These are phyloP conservation scores for Bombus impatiens DNA, from an alignment of 1,140 invertebrate species.

Conservation along the genomic window DNA sequence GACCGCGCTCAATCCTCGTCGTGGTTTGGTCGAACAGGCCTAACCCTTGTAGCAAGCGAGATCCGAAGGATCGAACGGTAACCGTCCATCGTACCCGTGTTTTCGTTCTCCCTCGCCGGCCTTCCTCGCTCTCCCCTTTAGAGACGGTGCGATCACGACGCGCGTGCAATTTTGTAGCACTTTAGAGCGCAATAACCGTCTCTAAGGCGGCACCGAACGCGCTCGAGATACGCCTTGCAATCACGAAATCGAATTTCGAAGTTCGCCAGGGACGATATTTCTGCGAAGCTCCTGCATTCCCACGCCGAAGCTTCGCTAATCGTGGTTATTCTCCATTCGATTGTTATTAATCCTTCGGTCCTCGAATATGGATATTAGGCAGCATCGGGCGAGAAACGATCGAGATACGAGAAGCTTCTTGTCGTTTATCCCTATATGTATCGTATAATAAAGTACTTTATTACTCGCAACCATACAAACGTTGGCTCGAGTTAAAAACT, in stretches of 20 bases:
- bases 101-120: not conserved
- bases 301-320: not conserved
- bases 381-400: too few relatives aligned
- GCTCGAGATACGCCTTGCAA: slow-evolving; percentile 27
- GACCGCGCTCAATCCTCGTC: slow-evolving; percentile 3
- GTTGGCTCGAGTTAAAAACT: too few relatives aligned
- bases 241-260: slow-evolving; percentile 21
- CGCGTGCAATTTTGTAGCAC: slow-evolving; percentile 40
- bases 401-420: too few relatives aligned
- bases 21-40: not conserved
- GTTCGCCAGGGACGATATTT: not conserved
- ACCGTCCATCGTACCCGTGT: slow-evolving; percentile 10
- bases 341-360: not conserved
- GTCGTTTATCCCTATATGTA: too few relatives aligned
- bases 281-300: not conserved
- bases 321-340: not conserved
- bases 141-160: slow-evolving; percentile 17
- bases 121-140: too few relatives aligned
- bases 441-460: too few relatives aligned
- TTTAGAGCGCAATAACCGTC: slow-evolving; percentile 28
- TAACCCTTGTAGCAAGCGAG: not conserved
- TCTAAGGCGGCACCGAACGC: not conserved
- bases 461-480: too few relatives aligned
- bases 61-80: slow-evolving; percentile 24
- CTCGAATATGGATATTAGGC: too few relatives aligned